Conservation (phyloP, 2,888 invertebrate genomes). For the Griposia aprilina region DNA sequence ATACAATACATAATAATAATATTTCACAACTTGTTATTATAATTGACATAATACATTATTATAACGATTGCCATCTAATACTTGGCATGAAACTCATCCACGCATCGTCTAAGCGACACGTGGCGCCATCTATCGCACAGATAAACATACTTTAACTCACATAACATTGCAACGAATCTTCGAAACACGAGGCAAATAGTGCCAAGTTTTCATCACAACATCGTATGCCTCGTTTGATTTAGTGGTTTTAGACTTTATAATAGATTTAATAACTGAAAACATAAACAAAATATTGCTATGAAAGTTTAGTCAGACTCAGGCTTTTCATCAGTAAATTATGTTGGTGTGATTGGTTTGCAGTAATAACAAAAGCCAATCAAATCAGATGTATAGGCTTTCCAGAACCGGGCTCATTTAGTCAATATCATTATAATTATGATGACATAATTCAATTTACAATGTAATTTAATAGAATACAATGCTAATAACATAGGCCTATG, state of each 20-base stretch:
- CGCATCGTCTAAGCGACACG: constrained; percentile 20
- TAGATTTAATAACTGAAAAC: constrained; percentile 3
- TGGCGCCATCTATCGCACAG: constrained; percentile 49
- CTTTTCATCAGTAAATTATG: not conserved
- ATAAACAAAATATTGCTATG: not conserved
- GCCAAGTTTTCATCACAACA: constrained; percentile 38
- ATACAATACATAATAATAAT: not conserved
- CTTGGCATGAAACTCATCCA: constrained; percentile 43
- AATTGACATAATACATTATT: constrained; percentile 27
- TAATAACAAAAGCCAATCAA: not conserved
- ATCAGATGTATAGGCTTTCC: not conserved
- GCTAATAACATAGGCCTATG: not conserved
- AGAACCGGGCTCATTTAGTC: not conserved
- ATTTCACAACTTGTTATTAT: constrained; percentile 12
- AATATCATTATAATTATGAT: not conserved
- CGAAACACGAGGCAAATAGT: constrained; percentile 29
- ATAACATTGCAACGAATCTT: constrained; percentile 10
- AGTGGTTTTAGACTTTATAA: constrained; percentile 14
- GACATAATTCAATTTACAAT: constrained; percentile 1
- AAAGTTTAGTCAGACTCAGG: not conserved
- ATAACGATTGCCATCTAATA: constrained; percentile 21
- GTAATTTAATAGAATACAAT: not conserved
- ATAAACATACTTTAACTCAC: constrained; percentile 29
- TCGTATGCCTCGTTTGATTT: constrained; percentile 13
- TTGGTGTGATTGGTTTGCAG: not conserved